phyloP scores from a whole-genome alignment of 1,140 invertebrate genomes.

The Temnothorax longispinosus region DNA sequence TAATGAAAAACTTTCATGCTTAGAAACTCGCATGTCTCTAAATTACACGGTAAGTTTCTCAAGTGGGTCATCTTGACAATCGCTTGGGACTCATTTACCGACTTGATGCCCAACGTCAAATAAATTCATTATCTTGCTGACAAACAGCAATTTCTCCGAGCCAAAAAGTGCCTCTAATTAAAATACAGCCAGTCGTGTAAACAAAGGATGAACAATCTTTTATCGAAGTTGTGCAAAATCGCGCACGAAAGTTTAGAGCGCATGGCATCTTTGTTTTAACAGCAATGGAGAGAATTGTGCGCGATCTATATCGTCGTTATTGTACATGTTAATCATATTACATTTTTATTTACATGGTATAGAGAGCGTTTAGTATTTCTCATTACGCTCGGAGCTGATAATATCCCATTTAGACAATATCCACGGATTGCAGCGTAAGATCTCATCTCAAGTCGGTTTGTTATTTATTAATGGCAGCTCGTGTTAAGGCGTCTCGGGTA shows the following conservation, averaged over 20 bases:
- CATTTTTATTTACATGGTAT: background rate
- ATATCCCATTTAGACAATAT: slow-evolving; percentile 57
- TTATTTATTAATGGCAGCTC: slow-evolving; percentile 47
- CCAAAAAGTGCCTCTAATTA: slow-evolving; percentile 26
- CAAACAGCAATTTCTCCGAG: slow-evolving; percentile 24
- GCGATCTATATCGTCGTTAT: background rate
- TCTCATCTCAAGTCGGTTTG: slow-evolving; percentile 44
- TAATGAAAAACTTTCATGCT: background rate
- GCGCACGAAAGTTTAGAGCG: background rate
- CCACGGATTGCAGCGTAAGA: background rate
- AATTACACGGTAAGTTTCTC: slow-evolving; percentile 41
- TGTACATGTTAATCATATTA: slow-evolving; percentile 11
- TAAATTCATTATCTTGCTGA: slow-evolving; percentile 55
- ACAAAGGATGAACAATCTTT: slow-evolving; percentile 7
- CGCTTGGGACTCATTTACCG: slow-evolving; percentile 39
- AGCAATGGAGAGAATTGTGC: background rate
- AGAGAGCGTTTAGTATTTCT: slow-evolving; percentile 41
- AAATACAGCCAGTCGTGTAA: slow-evolving; percentile 11
- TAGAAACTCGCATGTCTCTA: slow-evolving; percentile 9
- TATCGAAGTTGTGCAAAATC: background rate
- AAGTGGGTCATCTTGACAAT: slow-evolving; percentile 11
- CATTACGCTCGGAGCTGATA: background rate
- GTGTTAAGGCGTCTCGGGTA: slow-evolving; percentile 26
- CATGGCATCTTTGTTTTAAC: background rate
- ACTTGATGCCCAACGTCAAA: slow-evolving; percentile 18